phyloP scores from a whole-genome alignment of 2,888 invertebrate species.

The Adineta ricciae region DNA sequence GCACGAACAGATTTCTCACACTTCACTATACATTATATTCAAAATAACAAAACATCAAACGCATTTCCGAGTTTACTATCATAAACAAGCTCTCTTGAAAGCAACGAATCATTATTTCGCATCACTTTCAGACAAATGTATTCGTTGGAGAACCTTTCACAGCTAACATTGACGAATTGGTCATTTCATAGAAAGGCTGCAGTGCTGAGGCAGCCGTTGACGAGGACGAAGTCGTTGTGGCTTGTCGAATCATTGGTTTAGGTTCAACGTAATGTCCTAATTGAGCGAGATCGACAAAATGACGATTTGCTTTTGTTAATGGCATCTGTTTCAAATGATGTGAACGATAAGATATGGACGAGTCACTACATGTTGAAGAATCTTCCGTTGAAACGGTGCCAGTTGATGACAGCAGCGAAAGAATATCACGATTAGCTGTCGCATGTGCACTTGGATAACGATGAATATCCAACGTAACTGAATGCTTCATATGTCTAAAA shows the following conservation, averaged over 20 bases:
- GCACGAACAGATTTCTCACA: not conserved
- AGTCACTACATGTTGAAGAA: slow-evolving; percentile 10
- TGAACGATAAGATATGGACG: not conserved
- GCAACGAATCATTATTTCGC: not conserved
- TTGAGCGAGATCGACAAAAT: not conserved
- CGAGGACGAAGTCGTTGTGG: not conserved
- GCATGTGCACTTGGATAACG: not conserved
- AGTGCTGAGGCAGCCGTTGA: not conserved
- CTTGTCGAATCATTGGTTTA: not conserved
- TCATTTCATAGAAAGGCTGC: not conserved
- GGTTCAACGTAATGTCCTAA: slow-evolving; percentile 19
- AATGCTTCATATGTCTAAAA: not conserved
- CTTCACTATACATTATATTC: not conserved
- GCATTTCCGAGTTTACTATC: not conserved
- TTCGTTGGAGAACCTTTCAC: slow-evolving; percentile 7
- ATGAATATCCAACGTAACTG: slow-evolving; percentile 7
- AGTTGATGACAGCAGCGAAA: not conserved
- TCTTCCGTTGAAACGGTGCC: slow-evolving; percentile 14
- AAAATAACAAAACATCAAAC: not conserved
- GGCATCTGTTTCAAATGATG: not conserved
- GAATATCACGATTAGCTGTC: not conserved
- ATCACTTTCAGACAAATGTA: not conserved
- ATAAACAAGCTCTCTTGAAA: not conserved
- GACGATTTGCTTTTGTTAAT: not conserved
- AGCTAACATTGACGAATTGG: slow-evolving; percentile 7